phyloP scores from a whole-genome alignment of 2,113 vertebrate species.

The Neopipo cinnamomea region DNA sequence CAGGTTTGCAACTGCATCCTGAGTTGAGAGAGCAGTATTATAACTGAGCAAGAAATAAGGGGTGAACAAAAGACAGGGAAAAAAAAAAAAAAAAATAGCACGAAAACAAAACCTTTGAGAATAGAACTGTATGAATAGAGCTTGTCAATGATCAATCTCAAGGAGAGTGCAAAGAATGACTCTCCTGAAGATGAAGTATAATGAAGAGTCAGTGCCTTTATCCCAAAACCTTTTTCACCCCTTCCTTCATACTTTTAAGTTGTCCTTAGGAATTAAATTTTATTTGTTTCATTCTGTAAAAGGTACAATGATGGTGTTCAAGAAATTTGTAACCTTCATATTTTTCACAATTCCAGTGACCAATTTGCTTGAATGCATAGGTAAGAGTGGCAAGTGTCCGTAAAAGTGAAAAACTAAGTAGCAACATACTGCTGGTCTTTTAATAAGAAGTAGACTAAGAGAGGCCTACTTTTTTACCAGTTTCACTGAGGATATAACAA shows the following conservation, averaged over 20 bases:
- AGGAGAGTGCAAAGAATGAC: background rate
- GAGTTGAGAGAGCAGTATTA: background rate
- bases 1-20: background rate
- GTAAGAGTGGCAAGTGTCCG: background rate
- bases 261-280: background rate
- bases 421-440: background rate
- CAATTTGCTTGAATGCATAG: background rate
- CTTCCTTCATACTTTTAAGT: background rate
- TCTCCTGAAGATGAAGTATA: background rate
- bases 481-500: background rate
- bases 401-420: background rate
- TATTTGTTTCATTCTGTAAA: background rate
- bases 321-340: background rate
- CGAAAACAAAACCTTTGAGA: background rate
- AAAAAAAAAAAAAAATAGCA: background rate
- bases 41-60: background rate
- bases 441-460: background rate
- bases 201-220: too few species aligned
- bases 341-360: background rate
- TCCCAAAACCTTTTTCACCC: background rate
- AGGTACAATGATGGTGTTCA: background rate
- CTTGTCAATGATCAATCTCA: background rate
- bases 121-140: background rate
- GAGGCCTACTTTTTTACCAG: background rate
- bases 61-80: background rate